phyloP scores from a whole-genome alignment of 92 coral and sea anemone genomes.

The Siderastrea radians region DNA sequence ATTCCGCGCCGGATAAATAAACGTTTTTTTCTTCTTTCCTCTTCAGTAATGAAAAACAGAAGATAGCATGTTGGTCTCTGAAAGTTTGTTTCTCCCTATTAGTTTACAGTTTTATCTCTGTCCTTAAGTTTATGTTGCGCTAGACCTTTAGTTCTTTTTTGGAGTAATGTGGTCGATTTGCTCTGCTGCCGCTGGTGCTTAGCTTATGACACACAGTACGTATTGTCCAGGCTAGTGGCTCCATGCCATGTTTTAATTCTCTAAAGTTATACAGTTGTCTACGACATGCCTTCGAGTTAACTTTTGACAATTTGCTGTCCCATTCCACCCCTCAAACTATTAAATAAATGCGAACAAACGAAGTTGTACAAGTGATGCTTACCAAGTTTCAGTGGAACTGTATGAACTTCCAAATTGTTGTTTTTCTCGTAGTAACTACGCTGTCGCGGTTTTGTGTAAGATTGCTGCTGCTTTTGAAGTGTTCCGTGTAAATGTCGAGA shows the following conservation, averaged over 20 bases:
- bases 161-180: too few species aligned
- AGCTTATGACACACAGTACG: too few species aligned
- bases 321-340: neutral
- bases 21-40: neutral
- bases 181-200: too few species aligned
- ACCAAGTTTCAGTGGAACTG: constrained; percentile 35
- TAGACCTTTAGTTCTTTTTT: too few species aligned
- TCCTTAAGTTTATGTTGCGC: too few species aligned
- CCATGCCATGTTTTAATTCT: too few species aligned
- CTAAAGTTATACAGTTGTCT: too few species aligned
- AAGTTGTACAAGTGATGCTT: neutral
- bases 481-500: neutral
- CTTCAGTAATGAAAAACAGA: neutral
- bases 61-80: neutral
- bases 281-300: too few species aligned
- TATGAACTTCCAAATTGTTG: neutral
- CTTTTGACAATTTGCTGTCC: too few species aligned
- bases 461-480: neutral
- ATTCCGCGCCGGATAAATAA: neutral
- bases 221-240: too few species aligned
- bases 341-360: neutral
- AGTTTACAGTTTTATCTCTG: too few species aligned
- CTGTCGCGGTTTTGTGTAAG: neutral
- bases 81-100: too few species aligned
- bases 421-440: neutral